Conservation (phyloP, 2,888 invertebrate genomes). For the Parnassius apollo region DNA sequence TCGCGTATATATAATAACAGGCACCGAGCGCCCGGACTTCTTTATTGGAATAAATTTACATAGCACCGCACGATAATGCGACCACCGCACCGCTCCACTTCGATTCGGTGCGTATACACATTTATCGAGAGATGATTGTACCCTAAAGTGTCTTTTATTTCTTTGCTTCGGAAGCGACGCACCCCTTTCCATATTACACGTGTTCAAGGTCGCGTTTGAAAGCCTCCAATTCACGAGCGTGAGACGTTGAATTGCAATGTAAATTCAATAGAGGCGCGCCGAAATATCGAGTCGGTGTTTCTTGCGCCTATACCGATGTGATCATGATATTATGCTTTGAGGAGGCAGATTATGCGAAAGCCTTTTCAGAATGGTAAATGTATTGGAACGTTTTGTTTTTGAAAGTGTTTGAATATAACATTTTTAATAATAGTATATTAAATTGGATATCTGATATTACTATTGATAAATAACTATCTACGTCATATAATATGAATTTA, state of each 20-base stretch:
- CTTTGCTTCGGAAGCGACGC: slow-evolving; percentile 24
- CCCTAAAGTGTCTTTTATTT: slow-evolving; percentile 46
- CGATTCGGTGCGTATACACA: slow-evolving; percentile 76
- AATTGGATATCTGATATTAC: too few relatives aligned
- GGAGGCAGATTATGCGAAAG: slow-evolving; percentile 6
- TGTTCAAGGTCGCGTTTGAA: slow-evolving; percentile 23
- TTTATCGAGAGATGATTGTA: slow-evolving; percentile 71
- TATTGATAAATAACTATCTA: too few relatives aligned
- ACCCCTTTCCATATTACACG: slow-evolving; percentile 20
- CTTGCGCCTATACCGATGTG: slow-evolving; percentile 2
- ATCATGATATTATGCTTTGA: slow-evolving; percentile 1
- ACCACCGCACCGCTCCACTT: slow-evolving; percentile 55
- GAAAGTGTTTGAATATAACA: too few relatives aligned
- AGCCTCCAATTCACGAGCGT: slow-evolving; percentile 20
- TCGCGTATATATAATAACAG: slow-evolving; percentile 80
- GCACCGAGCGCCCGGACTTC: slow-evolving; percentile 59
- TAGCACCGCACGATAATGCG: slow-evolving; percentile 59
- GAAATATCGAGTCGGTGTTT: slow-evolving; percentile 12
- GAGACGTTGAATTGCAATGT: slow-evolving; percentile 26
- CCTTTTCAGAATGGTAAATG: too few relatives aligned
- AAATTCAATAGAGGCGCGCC: slow-evolving; percentile 29
- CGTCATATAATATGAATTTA: too few relatives aligned
- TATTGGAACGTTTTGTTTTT: too few relatives aligned
- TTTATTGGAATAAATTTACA: slow-evolving; percentile 82
- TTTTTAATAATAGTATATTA: too few relatives aligned